Evolutionary conservation across 2,797 vertebrate species (phyloP).

Genomic region (Spinibarbus caldwelli): DNA sequence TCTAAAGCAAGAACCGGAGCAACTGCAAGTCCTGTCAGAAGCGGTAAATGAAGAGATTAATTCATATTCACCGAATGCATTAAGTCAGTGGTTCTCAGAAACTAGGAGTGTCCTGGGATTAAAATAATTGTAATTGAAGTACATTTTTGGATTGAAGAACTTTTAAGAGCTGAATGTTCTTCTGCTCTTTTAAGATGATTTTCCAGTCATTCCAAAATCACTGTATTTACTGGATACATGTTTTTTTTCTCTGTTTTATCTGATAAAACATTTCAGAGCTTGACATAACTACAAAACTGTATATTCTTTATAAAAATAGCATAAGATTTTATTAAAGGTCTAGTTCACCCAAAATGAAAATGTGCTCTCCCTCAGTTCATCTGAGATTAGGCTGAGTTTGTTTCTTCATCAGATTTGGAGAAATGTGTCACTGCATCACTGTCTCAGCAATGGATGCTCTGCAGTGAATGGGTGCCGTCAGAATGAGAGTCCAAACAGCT

Average conservation of each 20-base stretch:
- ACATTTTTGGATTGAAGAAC: neutral
- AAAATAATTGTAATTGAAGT: neutral
- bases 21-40: constrained; percentile 65
- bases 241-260: neutral
- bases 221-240: neutral
- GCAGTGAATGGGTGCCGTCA: neutral
- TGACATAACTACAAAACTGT: neutral
- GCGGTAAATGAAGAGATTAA: neutral
- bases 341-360: too few relatives aligned
- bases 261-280: neutral
- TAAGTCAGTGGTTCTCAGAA: neutral
- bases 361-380: neutral
- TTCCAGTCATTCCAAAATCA: neutral
- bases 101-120: neutral
- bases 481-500: neutral
- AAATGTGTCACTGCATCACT: too few relatives aligned
- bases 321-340: neutral
- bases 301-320: neutral
- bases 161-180: neutral
- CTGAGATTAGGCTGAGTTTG: neutral
- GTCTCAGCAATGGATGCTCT: neutral
- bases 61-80: neutral
- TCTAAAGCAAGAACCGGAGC: constrained; percentile 46
- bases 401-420: too few relatives aligned
- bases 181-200: neutral